Percentiles rank a stretch among this genome's conserved stretches.
phyloP scores from a whole-genome alignment of 2,888 invertebrate genomes.

The Drosophila neonasuta region DNA sequence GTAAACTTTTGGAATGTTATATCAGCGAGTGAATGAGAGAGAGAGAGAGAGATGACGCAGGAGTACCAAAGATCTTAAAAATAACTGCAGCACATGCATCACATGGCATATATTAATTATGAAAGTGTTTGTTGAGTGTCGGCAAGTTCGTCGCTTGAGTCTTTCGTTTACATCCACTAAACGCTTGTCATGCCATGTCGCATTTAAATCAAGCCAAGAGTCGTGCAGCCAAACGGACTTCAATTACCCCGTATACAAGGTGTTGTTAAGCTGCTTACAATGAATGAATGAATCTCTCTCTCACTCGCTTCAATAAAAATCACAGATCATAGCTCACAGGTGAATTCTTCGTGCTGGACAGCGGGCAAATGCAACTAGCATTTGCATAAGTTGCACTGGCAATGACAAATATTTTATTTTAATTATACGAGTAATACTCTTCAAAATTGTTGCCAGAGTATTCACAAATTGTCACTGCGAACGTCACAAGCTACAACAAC shows the following conservation, averaged over 20 bases:
- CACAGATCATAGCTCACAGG: slow-evolving; percentile 20
- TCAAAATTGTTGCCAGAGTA: not conserved
- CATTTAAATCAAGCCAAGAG: slow-evolving; percentile 8
- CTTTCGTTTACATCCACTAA: slow-evolving; percentile 50
- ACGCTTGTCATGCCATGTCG: slow-evolving; percentile 34
- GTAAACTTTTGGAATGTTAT: slow-evolving; percentile 42
- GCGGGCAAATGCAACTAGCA: not conserved
- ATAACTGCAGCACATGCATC: slow-evolving; percentile 29
- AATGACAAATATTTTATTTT: slow-evolving; percentile 52
- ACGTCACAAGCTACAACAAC: no score
- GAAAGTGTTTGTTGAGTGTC: slow-evolving; percentile 33
- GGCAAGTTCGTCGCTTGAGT: slow-evolving; percentile 66
- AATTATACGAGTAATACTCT: slow-evolving; percentile 15
- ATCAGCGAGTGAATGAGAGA: slow-evolving; percentile 35
- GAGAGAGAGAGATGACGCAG: slow-evolving; percentile 28
- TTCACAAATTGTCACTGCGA: no score
- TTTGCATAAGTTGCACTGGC: slow-evolving; percentile 18
- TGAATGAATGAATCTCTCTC: slow-evolving; percentile 6
- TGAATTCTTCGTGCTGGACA: slow-evolving; percentile 25
- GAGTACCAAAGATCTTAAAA: slow-evolving; percentile 40
- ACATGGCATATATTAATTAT: slow-evolving; percentile 39
- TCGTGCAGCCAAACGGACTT: slow-evolving; percentile 49
- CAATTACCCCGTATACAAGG: slow-evolving; percentile 1
- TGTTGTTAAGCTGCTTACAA: slow-evolving; percentile 4
- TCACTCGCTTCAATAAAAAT: slow-evolving; percentile 4